Evolutionary conservation across 2,797 vertebrate genomes (phyloP).

Genomic region (Neomorphus geoffroyi): DNA sequence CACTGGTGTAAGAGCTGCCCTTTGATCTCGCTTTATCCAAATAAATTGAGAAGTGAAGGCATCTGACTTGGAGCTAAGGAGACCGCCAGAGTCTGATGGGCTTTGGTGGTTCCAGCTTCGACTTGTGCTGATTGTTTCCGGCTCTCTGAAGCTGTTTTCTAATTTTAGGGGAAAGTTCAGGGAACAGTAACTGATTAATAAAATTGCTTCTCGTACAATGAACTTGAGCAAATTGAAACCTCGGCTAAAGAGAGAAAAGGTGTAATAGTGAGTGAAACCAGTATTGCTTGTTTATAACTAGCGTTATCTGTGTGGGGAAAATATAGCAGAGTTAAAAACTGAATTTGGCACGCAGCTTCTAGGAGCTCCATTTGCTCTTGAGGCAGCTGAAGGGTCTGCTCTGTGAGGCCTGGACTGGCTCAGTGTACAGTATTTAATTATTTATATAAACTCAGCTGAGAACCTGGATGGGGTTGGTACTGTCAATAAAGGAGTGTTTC

Average conservation of each 20-base stretch:
- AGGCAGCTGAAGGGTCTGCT: background rate
- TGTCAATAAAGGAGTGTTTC: background rate
- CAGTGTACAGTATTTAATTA: background rate
- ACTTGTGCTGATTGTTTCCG: background rate
- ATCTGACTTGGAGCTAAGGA: background rate
- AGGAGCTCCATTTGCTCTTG: background rate
- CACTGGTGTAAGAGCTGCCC: background rate
- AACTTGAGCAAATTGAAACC: conserved; percentile 5
- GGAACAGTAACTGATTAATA: conserved; percentile 33
- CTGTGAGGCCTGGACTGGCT: background rate
- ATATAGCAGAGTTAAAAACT: background rate
- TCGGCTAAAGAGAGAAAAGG: background rate
- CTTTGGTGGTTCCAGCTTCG: background rate
- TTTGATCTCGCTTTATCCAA: background rate
- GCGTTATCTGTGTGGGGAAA: background rate
- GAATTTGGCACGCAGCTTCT: background rate
- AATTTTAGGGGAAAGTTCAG: conserved; percentile 56
- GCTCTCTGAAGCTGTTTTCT: background rate
- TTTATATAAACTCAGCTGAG: background rate
- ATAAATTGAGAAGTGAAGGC: background rate
- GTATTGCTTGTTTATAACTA: background rate
- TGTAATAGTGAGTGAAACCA: background rate
- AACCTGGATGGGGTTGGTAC: background rate
- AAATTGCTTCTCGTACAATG: background rate
- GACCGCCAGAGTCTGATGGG: background rate